Conservation (phyloP, 2,113 vertebrate genomes). For the Anser brachyrhynchus region DNA sequence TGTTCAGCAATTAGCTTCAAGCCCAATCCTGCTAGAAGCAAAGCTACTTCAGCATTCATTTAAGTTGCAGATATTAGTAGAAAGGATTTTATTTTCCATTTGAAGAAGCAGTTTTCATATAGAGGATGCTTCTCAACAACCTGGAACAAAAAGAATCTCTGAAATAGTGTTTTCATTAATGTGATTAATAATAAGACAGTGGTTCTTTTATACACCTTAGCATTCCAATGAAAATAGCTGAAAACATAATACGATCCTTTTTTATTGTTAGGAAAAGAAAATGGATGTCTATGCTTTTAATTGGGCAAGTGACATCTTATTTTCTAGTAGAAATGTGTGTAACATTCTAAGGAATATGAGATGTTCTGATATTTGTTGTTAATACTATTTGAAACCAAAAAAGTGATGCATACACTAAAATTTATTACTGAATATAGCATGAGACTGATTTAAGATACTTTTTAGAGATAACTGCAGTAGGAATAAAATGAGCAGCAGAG, state of each 20-base stretch:
- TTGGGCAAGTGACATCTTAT: not conserved
- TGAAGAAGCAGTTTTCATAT: not conserved
- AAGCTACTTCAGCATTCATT: not conserved
- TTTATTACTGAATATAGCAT: too few relatives aligned
- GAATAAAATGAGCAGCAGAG: constrained; percentile 26
- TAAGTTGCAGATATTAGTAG: not conserved
- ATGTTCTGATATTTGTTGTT: not conserved
- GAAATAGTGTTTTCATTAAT: not conserved
- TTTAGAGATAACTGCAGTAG: not conserved
- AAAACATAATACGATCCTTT: not conserved
- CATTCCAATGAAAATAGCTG: not conserved
- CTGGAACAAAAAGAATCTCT: not conserved
- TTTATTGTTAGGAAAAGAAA: not conserved
- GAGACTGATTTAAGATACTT: constrained; percentile 21
- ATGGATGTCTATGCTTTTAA: not conserved
- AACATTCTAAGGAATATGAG: not conserved
- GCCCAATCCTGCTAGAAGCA: not conserved
- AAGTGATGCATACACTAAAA: not conserved
- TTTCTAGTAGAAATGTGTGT: not conserved
- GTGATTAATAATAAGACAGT: not conserved
- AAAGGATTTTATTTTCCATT: not conserved
- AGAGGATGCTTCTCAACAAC: not conserved
- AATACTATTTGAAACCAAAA: not conserved
- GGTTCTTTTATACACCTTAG: not conserved
- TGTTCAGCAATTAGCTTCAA: not conserved